phyloP scores from a whole-genome alignment of 2,888 invertebrate genomes.

The Agapostemon virescens region DNA sequence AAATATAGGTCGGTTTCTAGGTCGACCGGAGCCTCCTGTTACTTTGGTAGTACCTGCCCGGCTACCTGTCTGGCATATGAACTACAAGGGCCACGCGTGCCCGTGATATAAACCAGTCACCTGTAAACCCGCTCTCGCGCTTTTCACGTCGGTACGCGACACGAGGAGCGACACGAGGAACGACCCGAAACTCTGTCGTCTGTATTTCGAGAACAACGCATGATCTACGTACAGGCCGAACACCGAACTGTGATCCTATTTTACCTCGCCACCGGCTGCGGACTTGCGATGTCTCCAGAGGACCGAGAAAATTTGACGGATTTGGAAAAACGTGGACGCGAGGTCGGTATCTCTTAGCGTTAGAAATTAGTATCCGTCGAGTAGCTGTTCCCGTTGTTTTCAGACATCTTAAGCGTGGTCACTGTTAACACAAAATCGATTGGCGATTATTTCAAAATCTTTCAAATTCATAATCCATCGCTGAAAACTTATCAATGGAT shows the following conservation, averaged over 20 bases:
- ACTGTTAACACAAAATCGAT: too few relatives aligned
- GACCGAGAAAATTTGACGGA: not conserved
- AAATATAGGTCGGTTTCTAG: slow-evolving; percentile 66
- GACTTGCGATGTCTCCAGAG: not conserved
- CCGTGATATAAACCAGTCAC: slow-evolving; percentile 46
- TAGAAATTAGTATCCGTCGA: too few relatives aligned
- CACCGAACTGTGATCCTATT: slow-evolving; percentile 7
- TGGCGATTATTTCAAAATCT: too few relatives aligned
- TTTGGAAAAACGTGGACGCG: too few relatives aligned
- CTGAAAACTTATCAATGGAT: too few relatives aligned
- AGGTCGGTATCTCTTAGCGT: too few relatives aligned
- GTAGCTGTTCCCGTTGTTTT: too few relatives aligned
- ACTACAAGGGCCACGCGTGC: slow-evolving; percentile 17
- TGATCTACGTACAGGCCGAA: slow-evolving; percentile 16
- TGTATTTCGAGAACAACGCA: slow-evolving; percentile 5
- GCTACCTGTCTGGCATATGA: slow-evolving; percentile 40
- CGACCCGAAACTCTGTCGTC: slow-evolving; percentile 24
- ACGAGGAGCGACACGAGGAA: slow-evolving; percentile 29
- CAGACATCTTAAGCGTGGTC: too few relatives aligned
- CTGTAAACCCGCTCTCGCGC: slow-evolving; percentile 28
- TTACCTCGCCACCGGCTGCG: too few relatives aligned
- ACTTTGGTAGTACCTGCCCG: slow-evolving; percentile 41
- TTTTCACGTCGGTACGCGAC: slow-evolving; percentile 38
- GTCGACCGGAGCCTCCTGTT: slow-evolving; percentile 46
- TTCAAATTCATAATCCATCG: too few relatives aligned